Evolutionary conservation across 2,797 vertebrate genomes (phyloP), one percentile per base, ranked within the genome.

Genomic region (Enteromius thamalakanensis): DNA sequence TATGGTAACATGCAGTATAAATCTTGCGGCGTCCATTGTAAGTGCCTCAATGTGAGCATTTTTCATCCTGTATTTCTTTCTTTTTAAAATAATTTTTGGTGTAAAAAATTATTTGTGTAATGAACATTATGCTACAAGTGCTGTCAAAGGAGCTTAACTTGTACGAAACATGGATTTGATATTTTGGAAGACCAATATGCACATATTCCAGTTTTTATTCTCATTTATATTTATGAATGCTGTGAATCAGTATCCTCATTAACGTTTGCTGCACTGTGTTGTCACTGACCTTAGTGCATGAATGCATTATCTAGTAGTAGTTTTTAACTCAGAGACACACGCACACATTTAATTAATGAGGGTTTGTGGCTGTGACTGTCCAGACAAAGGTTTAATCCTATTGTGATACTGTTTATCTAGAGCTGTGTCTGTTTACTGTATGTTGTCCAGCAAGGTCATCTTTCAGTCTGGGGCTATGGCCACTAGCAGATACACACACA

Each of bases 381-480:
- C 83, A 75, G 79, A 79, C 78, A 79, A 81, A 80, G 55, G 70
- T 81, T 81, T 80, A 82, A 79, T 81, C 53, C 75, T 84, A 71
- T 84, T 51, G 60, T 76, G 53, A 84, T 84, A 77, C 23, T 26
- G 26, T 85, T 80, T 29, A 47, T 74, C 78, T 68, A 65, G 37
- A 72, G 68, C 51, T 84, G 76, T 76, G 74, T 65, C 72, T 65
- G 9, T 58, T 65, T 60, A 45, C 40, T 40, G 8, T 40, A 53
- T 58, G 34, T 26, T 76, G 32, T 84, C 26, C 58, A 76, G 42
- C 83, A 89, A 89, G 85, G 83, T 87, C 83, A 85, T 85, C 81
- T 79, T 64, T 45, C 60, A 76, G 78, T 60, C 67, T 58, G 72
- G 74, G 67, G 80, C 80, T 72, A 87, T 87, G 81, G 80, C 68